phyloP scores from a whole-genome alignment of 1,140 invertebrate species.

The Caenorhabditis latens region DNA sequence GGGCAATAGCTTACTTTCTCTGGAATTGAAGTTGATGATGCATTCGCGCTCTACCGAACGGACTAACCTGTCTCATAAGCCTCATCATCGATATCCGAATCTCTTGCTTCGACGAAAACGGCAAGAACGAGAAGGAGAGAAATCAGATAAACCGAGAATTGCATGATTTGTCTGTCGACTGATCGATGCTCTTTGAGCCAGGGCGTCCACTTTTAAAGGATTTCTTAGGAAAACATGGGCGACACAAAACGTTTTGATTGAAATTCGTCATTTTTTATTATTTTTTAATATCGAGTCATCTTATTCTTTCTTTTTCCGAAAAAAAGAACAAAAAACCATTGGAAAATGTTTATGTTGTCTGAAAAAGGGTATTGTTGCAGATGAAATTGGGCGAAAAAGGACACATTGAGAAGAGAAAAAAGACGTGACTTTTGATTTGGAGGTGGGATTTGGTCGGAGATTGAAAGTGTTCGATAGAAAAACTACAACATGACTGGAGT shows the following conservation, averaged over 20 bases:
- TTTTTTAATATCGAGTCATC: neutral
- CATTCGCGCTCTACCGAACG: neutral
- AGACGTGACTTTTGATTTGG: no score
- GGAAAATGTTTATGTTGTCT: neutral
- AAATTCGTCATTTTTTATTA: neutral
- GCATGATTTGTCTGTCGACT: neutral
- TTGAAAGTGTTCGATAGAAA: no score
- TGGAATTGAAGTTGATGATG: neutral
- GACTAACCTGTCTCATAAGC: neutral
- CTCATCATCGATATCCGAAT: neutral
- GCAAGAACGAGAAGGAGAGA: neutral
- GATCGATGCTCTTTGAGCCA: slow-evolving; percentile 10
- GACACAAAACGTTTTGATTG: neutral
- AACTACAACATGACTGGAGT: no score
- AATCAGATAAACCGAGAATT: neutral
- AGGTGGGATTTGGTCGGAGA: no score
- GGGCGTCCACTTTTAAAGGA: neutral
- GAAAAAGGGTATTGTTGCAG: neutral
- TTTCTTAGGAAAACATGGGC: neutral
- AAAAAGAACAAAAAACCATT: neutral
- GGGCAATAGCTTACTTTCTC: neutral
- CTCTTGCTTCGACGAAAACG: neutral
- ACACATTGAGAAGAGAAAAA: no score
- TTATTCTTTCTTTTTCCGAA: no score
- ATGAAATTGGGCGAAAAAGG: no score